These are phyloP conservation scores for Acanthis flammea DNA, from an alignment of 2,797 vertebrate genomes.

Conservation along the genomic window DNA sequence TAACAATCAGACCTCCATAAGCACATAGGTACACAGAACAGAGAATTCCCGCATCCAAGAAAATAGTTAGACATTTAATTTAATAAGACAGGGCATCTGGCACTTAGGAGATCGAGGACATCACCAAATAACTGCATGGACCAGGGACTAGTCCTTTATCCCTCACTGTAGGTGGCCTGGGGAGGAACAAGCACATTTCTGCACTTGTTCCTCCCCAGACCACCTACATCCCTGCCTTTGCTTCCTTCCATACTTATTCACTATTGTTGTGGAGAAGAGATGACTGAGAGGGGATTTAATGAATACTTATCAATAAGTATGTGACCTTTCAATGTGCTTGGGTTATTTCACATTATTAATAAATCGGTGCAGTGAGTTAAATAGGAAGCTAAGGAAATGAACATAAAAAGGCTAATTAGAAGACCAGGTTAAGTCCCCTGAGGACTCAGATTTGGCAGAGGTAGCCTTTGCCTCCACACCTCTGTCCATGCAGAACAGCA, in stretches of 20 bases:
- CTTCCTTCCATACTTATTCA: neutral
- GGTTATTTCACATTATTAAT: neutral
- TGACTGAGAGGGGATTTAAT: neutral
- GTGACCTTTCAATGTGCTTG: neutral
- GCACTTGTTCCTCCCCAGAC: neutral
- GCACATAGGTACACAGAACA: neutral
- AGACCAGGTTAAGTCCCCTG: neutral
- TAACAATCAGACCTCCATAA: neutral
- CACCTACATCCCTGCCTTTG: neutral
- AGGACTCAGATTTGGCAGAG: neutral
- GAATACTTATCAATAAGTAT: neutral
- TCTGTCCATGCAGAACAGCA: neutral
- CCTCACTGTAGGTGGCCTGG: neutral
- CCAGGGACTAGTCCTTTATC: neutral
- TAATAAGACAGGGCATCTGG: neutral
- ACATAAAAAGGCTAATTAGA: neutral
- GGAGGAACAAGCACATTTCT: neutral
- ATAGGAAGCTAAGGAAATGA: neutral
- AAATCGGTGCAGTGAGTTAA: neutral
- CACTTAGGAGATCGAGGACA: neutral
- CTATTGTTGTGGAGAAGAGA: neutral
- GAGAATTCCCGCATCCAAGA: neutral
- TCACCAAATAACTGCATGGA: neutral
- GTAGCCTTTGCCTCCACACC: accelerated
- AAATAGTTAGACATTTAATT: neutral